Percentiles rank a stretch among this genome's conserved stretches.
phyloP scores from a whole-genome alignment of 2,888 invertebrate genomes.

The Orthonychiurus folsomi region DNA sequence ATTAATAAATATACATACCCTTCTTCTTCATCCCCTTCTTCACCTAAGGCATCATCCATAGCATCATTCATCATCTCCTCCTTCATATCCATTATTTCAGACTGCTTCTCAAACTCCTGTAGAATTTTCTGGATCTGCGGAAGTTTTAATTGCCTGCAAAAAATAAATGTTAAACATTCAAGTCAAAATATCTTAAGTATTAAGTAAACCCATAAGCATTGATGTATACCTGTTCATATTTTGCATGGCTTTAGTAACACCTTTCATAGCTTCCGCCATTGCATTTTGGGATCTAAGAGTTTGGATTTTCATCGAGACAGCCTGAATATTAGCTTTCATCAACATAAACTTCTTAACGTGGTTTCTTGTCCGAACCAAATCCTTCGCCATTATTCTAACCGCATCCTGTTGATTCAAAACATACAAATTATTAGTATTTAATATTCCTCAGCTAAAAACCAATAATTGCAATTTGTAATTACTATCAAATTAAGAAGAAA shows the following conservation, averaged over 20 bases:
- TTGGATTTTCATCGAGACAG: slow-evolving; percentile 93
- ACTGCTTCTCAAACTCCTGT: slow-evolving; percentile 97
- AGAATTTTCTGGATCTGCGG: slow-evolving; percentile 97
- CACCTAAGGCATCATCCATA: slow-evolving; percentile 99
- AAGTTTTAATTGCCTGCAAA: slow-evolving; percentile 72
- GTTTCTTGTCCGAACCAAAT: slow-evolving; percentile 84
- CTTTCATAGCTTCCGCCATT: slow-evolving; percentile 99
- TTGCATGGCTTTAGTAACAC: slow-evolving; percentile 96
- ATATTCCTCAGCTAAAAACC: neutral
- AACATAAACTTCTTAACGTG: slow-evolving; percentile 98
- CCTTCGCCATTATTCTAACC: slow-evolving; percentile 99
- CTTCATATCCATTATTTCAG: slow-evolving; percentile 99
- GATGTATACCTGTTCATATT: slow-evolving; percentile 86
- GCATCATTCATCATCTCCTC: slow-evolving; percentile 99
- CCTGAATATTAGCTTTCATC: slow-evolving; percentile 99
- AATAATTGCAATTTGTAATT: neutral
- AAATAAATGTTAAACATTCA: slow-evolving; percentile 15
- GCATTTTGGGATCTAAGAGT: slow-evolving; percentile 96
- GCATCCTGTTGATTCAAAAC: slow-evolving; percentile 80
- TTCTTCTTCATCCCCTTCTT: slow-evolving; percentile 95
- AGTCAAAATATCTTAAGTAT: no score
- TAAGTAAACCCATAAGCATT: no score
- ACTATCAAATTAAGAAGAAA: neutral
- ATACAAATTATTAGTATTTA: neutral
- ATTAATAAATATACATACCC: no score